phyloP scores from a whole-genome alignment of 2,888 invertebrate species.

The Mythimna albipuncta region DNA sequence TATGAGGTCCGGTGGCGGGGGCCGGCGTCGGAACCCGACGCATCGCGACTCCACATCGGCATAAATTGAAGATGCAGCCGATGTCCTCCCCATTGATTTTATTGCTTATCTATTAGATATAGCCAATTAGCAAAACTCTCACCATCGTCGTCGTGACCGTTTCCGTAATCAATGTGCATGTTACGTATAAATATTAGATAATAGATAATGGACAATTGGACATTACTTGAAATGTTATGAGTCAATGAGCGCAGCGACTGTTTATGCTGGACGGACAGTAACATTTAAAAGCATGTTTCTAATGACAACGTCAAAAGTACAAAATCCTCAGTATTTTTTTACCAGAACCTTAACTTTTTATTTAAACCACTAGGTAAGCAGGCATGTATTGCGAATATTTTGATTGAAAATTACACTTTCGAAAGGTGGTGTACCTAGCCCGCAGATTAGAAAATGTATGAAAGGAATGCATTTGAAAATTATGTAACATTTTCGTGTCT shows the following conservation, averaged over 20 bases:
- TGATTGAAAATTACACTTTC: neutral
- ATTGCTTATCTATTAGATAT: constrained; percentile 87
- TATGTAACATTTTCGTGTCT: neutral
- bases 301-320: neutral
- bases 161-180: constrained; percentile 80
- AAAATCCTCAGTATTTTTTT: neutral
- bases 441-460: neutral
- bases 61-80: constrained; percentile 89
- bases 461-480: neutral
- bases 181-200: constrained; percentile 74
- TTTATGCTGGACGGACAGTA: constrained; percentile 3
- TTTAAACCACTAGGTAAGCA: neutral
- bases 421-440: neutral
- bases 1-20: constrained; percentile 90
- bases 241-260: constrained; percentile 44
- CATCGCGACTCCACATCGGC: constrained; percentile 89
- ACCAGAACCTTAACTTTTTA: no score
- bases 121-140: constrained; percentile 88
- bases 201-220: constrained; percentile 62
- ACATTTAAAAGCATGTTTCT: neutral
- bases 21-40: constrained; percentile 85
- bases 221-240: constrained; percentile 59
- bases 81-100: constrained; percentile 89
- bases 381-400: neutral
- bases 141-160: constrained; percentile 81